phyloP scores from a whole-genome alignment of 2,888 invertebrate genomes.

The Orthosia cruda region DNA sequence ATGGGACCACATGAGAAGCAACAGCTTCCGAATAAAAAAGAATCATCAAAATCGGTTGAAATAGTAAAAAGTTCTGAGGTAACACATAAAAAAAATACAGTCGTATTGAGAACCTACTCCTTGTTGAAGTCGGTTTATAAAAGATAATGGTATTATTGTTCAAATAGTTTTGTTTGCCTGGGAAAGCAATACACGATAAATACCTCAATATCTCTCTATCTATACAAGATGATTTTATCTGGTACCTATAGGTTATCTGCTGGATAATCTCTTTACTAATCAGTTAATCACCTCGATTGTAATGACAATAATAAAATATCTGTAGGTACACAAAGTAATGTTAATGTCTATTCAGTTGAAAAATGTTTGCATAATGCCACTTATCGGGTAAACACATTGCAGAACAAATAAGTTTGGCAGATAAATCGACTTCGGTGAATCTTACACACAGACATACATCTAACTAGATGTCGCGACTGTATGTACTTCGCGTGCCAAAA shows the following conservation, averaged over 20 bases:
- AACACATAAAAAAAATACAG: too few relatives aligned
- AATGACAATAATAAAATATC: constrained; percentile 7
- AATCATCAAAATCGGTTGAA: too few relatives aligned
- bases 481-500: too few relatives aligned
- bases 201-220: not conserved
- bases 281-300: constrained; percentile 25
- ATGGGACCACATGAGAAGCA: too few relatives aligned
- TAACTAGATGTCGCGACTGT: too few relatives aligned
- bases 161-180: not conserved
- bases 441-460: too few relatives aligned
- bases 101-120: too few relatives aligned
- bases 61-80: too few relatives aligned
- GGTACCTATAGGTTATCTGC: not conserved
- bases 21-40: too few relatives aligned
- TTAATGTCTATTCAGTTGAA: not conserved
- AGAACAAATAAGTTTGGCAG: not conserved
- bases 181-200: not conserved
- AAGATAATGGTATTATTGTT: not conserved
- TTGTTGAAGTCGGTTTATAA: too few relatives aligned
- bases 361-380: not conserved
- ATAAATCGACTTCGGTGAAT: constrained; percentile 2
- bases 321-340: not conserved
- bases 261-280: constrained; percentile 26
- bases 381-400: not conserved
- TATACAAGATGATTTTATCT: not conserved